Conservation (phyloP, 2,888 invertebrate genomes). For the Sesia apiformis region DNA sequence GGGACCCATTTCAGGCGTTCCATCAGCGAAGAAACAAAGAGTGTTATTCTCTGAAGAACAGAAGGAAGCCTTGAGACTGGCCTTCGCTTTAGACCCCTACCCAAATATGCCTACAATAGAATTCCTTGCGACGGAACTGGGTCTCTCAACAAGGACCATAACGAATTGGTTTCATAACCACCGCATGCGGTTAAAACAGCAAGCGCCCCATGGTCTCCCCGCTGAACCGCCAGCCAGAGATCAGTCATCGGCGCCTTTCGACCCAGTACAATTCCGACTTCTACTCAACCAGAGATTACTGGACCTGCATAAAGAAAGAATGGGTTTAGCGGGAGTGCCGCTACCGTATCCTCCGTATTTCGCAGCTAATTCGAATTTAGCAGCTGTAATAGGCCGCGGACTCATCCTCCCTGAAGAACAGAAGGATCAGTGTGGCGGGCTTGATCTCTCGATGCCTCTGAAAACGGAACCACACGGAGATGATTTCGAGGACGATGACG, state of each 20-base stretch:
- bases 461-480: constrained; percentile 86
- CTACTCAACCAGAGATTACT: constrained; percentile 91
- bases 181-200: constrained; percentile 97
- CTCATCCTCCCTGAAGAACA: constrained; percentile 76
- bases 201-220: constrained; percentile 85
- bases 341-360: constrained; percentile 86
- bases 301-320: constrained; percentile 89
- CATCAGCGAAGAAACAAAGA: constrained; percentile 94
- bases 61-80: constrained; percentile 94
- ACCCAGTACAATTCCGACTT: constrained; percentile 92
- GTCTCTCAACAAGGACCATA: constrained; percentile 94
- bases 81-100: constrained; percentile 97
- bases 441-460: constrained; percentile 91
- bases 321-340: constrained; percentile 85
- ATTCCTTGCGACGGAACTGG: constrained; percentile 92
- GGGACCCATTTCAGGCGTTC: constrained; percentile 82
- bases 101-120: constrained; percentile 98
- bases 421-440: constrained; percentile 87
- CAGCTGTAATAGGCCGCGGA: constrained; percentile 83
- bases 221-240: constrained; percentile 84
- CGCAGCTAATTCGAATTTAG: constrained; percentile 83
- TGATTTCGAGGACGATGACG: constrained; percentile 87
- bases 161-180: constrained; percentile 99
- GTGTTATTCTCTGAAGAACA: constrained; percentile 99
- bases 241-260: constrained; percentile 85